Evolutionary conservation across 1,140 invertebrate species (phyloP), one percentile per base, ranked within the genome.

Genomic region (Trypoxylus dichotomus): DNA sequence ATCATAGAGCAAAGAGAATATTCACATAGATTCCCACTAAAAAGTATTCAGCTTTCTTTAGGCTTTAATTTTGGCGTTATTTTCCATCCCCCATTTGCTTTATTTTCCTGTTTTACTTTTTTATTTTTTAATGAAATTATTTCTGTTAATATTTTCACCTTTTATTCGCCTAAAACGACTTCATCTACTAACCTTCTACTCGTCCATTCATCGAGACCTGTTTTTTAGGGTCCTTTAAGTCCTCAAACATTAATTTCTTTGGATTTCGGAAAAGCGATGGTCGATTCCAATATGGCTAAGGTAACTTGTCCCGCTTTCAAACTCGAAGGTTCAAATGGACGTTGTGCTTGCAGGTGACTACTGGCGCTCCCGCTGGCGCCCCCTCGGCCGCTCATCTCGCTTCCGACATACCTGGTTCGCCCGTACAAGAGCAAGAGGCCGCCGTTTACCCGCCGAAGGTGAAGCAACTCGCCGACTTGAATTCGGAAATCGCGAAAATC

Each of bases 401-500:
- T 24, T 10, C 42, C 43, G 43, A 75, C 6, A 27, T 47, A 10
- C 74, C 74, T 19, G 11, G 42, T 21, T 75, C 74, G 43, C 74
- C 74, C 1, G 42, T 75, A 1, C 43, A 47, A 47, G 74, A 75
- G n/a, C 32, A 37, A 15, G 74, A 75, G 10, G 21, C 19, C 43
- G 24, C 15, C 2, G 27, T 5, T 5, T 74, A 37, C 41, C 13
- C 68, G 15, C 25, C 72, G n/a, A 76, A 77, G 15, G 79, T 80
- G 11, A 81, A 78, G 25, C 79, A 83, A 74, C 71, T 84, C 37
- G 60, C 75, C 42, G 83, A 82, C 19, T 77, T 84, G 24, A 85
- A 82, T 68, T 81, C 77, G 68, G 82, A 85, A 72, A 78, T 84
- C 68, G 80, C 81, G 41, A 79, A 78, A 76, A 85, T 85, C 47